Percentiles rank a stretch among this genome's conserved stretches.
Evolutionary conservation across 2,797 vertebrate species (phyloP).

Genomic region (Gymnodraco acuticeps): DNA sequence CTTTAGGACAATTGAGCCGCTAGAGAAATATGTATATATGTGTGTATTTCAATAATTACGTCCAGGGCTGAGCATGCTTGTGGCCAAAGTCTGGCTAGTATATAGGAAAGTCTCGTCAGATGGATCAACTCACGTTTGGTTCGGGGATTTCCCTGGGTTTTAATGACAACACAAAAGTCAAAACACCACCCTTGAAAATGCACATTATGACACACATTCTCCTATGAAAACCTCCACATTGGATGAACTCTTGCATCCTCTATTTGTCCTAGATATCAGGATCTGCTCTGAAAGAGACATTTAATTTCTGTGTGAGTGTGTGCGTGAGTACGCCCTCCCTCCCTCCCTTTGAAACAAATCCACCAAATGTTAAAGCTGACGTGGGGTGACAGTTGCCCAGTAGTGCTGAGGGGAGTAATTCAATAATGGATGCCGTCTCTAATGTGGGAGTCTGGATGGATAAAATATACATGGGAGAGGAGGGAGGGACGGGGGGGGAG

Average conservation of each 20-base stretch:
- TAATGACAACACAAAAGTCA: background rate
- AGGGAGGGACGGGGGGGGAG: slow-evolving; percentile 31
- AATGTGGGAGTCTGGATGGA: slow-evolving; percentile 80
- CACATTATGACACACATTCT: slow-evolving; percentile 4
- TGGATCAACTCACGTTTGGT: background rate
- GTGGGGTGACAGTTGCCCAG: slow-evolving; percentile 77
- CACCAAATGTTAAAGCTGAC: slow-evolving; percentile 79
- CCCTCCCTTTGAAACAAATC: slow-evolving; percentile 68
- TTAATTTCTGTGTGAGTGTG: slow-evolving; percentile 29
- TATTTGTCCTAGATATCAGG: slow-evolving; percentile 62
- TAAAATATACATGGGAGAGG: slow-evolving; percentile 82
- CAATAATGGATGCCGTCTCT: slow-evolving; percentile 83
- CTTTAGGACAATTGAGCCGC: background rate
- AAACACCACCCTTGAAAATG: slow-evolving; percentile 19
- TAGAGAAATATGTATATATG: background rate
- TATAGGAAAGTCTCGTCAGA: background rate
- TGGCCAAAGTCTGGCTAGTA: background rate
- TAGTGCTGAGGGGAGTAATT: slow-evolving; percentile 79
- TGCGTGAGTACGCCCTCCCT: slow-evolving; percentile 16
- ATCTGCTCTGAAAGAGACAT: slow-evolving; percentile 52
- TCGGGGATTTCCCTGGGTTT: background rate
- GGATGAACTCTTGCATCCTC: slow-evolving; percentile 44
- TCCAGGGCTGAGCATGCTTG: background rate
- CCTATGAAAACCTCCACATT: slow-evolving; percentile 41
- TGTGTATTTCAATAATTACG: background rate